Percentiles rank a stretch among this genome's conserved stretches.
phyloP scores from a whole-genome alignment of 2,113 vertebrate species.

The Nesogale talazaci region DNA sequence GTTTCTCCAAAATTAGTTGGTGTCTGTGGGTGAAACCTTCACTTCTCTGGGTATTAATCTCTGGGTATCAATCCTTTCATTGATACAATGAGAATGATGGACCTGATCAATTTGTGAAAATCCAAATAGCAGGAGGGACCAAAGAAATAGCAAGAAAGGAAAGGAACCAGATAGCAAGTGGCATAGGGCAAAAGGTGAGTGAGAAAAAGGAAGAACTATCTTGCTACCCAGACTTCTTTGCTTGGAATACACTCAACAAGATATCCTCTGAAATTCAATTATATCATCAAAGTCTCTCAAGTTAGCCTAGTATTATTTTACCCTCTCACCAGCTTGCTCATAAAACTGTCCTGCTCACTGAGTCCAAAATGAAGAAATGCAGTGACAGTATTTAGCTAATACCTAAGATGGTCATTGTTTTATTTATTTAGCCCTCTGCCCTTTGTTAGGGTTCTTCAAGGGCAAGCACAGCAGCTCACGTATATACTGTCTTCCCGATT shows the following conservation, averaged over 20 bases:
- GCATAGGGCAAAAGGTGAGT: background rate
- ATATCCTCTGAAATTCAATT: background rate
- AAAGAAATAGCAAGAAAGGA: background rate
- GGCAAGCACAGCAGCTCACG: background rate
- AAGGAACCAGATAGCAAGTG: background rate
- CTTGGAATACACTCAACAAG: background rate
- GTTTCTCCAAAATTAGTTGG: background rate
- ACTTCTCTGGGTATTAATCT: background rate
- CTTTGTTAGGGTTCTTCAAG: background rate
- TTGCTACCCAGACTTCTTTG: background rate
- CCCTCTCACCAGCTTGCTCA: background rate
- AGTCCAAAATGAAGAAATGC: background rate
- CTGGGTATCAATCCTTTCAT: background rate
- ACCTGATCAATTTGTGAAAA: background rate
- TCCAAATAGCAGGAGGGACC: background rate
- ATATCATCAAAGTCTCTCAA: background rate
- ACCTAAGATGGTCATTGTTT: background rate
- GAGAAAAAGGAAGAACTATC: background rate
- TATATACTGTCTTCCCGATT: background rate
- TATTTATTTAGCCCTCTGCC: background rate
- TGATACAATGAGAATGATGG: background rate
- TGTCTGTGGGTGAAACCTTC: background rate
- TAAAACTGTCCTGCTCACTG: background rate
- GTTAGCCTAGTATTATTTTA: background rate
- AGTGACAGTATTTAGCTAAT: background rate